These are phyloP conservation scores for Hippocampus kuda DNA, from an alignment of 2,797 vertebrate genomes.

Conservation along the genomic window DNA sequence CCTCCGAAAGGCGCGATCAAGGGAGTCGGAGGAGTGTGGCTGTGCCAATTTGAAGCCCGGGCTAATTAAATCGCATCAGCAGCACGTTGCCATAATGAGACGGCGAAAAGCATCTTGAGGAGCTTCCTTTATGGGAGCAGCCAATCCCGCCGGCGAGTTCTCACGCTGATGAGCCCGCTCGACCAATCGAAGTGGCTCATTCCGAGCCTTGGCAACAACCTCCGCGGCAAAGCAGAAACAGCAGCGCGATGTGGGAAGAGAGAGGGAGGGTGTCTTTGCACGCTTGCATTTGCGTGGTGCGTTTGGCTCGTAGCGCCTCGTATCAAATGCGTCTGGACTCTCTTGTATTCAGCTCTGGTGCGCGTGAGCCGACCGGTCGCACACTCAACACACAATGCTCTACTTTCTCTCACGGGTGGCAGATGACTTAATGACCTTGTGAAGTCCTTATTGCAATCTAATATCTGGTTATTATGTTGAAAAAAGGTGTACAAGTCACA, in stretches of 20 bases:
- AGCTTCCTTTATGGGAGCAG: slow-evolving; percentile 45
- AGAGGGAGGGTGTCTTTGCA: slow-evolving; percentile 16
- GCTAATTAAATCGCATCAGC: slow-evolving; percentile 44
- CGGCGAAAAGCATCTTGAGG: slow-evolving; percentile 51
- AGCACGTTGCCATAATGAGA: slow-evolving; percentile 37
- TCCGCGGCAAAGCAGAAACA: slow-evolving; percentile 48
- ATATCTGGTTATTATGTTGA: no score
- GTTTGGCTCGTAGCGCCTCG: slow-evolving; percentile 21
- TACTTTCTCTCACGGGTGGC: slow-evolving; percentile 30
- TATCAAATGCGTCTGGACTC: slow-evolving; percentile 31
- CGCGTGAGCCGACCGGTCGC: neutral
- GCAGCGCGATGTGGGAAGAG: slow-evolving; percentile 8
- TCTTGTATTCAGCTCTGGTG: slow-evolving; percentile 36
- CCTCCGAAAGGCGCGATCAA: neutral
- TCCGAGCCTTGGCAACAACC: slow-evolving; percentile 75
- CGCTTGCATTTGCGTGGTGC: slow-evolving; percentile 22
- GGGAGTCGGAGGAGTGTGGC: neutral
- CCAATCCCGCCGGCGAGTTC: slow-evolving; percentile 62
- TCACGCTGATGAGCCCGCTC: slow-evolving; percentile 58
- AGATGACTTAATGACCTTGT: slow-evolving; percentile 51
- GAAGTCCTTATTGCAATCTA: slow-evolving; percentile 41
- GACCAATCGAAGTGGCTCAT: slow-evolving; percentile 64
- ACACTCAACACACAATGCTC: slow-evolving; percentile 13
- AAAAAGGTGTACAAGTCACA: no score
- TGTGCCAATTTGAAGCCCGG: slow-evolving; percentile 16